Conservation (phyloP, 2,797 vertebrate species). For the Enoplosus armatus region DNA sequence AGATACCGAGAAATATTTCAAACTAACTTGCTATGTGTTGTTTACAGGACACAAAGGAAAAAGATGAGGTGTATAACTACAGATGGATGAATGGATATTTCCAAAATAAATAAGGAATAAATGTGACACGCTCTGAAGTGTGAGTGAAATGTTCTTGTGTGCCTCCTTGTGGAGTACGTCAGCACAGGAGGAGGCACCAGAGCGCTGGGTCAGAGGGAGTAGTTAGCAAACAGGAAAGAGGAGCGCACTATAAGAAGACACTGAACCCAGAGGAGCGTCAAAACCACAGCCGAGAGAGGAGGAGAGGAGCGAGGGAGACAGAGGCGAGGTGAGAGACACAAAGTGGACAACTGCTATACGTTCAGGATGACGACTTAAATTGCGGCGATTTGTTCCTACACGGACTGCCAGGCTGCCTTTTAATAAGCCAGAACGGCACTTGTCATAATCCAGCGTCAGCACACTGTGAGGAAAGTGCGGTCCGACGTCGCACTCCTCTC, state of each 20-base stretch:
- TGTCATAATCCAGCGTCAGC: slow-evolving; percentile 20
- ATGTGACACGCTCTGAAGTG: slow-evolving; percentile 18
- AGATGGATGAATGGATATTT: background rate
- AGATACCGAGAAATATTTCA: background rate
- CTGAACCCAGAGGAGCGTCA: slow-evolving; percentile 66
- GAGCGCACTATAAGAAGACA: slow-evolving; percentile 77
- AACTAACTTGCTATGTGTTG: background rate
- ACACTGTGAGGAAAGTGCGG: slow-evolving; percentile 46
- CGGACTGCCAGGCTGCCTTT: background rate
- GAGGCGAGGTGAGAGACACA: background rate
- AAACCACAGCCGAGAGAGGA: slow-evolving; percentile 49
- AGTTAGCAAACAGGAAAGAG: slow-evolving; percentile 67
- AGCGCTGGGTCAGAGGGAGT: slow-evolving; percentile 71
- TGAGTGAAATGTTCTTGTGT: slow-evolving; percentile 45
- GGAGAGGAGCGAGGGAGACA: slow-evolving; percentile 17
- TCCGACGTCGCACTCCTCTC: slow-evolving; percentile 49
- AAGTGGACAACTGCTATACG: background rate
- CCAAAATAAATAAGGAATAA: background rate
- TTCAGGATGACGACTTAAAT: slow-evolving; percentile 59
- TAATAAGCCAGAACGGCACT: background rate
- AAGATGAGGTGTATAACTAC: background rate
- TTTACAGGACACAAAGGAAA: background rate
- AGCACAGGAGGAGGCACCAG: slow-evolving; percentile 80
- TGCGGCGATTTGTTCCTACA: slow-evolving; percentile 8
- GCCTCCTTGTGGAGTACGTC: slow-evolving; percentile 73